These are phyloP conservation scores for Parascotia fuliginaria DNA, from an alignment of 2,888 invertebrate species.

Conservation along the genomic window DNA sequence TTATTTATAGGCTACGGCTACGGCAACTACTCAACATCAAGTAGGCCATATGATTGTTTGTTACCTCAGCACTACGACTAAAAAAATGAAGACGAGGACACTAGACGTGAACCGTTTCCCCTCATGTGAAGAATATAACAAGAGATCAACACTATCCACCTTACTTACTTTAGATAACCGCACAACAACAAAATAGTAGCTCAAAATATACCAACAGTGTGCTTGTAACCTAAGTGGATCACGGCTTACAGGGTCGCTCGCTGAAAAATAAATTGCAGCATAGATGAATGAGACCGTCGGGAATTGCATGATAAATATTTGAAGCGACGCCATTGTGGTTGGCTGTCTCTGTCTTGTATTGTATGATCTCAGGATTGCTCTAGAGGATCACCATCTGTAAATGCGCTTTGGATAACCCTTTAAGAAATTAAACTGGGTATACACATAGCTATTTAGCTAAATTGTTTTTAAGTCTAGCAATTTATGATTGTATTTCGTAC, in stretches of 20 bases:
- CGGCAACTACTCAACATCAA: too few relatives aligned
- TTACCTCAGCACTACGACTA: too few relatives aligned
- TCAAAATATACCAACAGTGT: conserved; percentile 1
- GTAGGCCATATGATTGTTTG: too few relatives aligned
- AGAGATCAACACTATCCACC: too few relatives aligned
- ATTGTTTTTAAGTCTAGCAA: background rate
- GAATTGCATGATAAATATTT: conserved; percentile 70
- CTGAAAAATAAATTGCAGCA: conserved; percentile 66
- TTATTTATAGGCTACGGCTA: too few relatives aligned
- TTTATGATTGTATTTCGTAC: too few relatives aligned
- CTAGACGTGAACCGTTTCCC: too few relatives aligned
- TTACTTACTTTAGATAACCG: background rate
- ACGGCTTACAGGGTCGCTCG: conserved; percentile 37
- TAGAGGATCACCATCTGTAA: conserved; percentile 29
- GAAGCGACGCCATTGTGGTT: conserved; percentile 50
- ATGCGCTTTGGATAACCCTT: conserved; percentile 20
- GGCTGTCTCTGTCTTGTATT: conserved; percentile 28
- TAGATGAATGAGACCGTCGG: conserved; percentile 64
- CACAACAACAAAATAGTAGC: background rate
- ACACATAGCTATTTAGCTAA: background rate
- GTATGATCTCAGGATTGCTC: conserved; percentile 29
- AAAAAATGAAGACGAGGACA: too few relatives aligned
- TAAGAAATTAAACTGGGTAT: conserved; percentile 8
- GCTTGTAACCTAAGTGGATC: conserved; percentile 40
- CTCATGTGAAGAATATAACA: conserved; percentile 6